A percentile compares a stretch with the other conserved stretches of the same genome.
These are phyloP conservation scores for Aricia artaxerxes DNA, from an alignment of 2,888 invertebrate genomes.

Conservation along the genomic window DNA sequence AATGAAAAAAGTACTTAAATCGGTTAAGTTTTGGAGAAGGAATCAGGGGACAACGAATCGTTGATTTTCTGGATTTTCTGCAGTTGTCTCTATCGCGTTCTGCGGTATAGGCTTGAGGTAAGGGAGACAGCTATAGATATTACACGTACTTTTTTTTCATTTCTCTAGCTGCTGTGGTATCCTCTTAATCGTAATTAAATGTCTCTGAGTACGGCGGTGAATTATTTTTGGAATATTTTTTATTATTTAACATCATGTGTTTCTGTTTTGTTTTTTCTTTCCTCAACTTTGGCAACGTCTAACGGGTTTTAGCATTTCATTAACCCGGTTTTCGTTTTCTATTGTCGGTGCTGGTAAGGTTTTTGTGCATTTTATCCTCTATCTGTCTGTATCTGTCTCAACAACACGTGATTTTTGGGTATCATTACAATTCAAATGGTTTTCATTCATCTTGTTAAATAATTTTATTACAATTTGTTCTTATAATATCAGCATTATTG, in stretches of 20 bases:
- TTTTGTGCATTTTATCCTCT: neutral
- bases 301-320: neutral
- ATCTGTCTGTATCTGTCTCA: neutral
- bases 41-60: no score
- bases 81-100: no score
- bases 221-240: neutral
- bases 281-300: neutral
- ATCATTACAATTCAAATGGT: neutral
- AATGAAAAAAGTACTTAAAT: no score
- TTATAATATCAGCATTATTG: neutral
- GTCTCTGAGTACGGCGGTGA: no score
- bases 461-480: neutral
- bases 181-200: no score
- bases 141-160: no score
- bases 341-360: neutral
- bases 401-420: neutral
- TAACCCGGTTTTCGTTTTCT: neutral
- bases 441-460: neutral
- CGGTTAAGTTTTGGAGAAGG: no score
- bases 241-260: neutral
- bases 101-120: no score
- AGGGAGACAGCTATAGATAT: no score
- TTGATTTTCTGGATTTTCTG: no score
- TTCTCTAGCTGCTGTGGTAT: no score
- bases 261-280: slow-evolving; percentile 2